Percentiles rank a stretch among this genome's conserved stretches.
These are phyloP conservation scores for Festucalex cinctus DNA, from an alignment of 2,113 vertebrate genomes.

Conservation along the genomic window DNA sequence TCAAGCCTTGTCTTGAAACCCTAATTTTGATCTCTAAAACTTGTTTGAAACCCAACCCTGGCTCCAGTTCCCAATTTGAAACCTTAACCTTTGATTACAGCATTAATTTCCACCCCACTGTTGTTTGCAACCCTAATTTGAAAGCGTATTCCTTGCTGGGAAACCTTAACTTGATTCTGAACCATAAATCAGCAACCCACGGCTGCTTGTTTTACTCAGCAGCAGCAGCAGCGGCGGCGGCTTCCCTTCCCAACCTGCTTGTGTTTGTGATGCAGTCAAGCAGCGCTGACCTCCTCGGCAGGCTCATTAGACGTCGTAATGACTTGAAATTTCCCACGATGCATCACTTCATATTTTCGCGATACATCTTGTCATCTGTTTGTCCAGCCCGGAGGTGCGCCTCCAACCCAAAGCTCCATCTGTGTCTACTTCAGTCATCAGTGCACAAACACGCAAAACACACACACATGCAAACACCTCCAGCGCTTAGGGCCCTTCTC, in stretches of 20 bases:
- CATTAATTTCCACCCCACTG: too few species aligned
- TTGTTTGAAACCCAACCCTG: too few species aligned
- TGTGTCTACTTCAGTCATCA: conserved; percentile 25
- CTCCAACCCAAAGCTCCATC: conserved; percentile 49
- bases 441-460: conserved; percentile 8
- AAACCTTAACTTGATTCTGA: too few species aligned
- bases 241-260: background rate
- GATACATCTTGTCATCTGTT: conserved; percentile 43
- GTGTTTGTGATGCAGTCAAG: background rate
- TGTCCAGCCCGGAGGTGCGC: conserved; percentile 38
- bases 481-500: conserved; percentile 1
- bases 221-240: background rate
- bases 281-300: background rate
- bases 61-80: too few species aligned
- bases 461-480: background rate
- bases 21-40: too few species aligned
- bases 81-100: too few species aligned
- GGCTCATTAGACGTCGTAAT: conserved; percentile 8
- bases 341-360: conserved; percentile 18
- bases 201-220: background rate
- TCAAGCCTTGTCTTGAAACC: too few species aligned
- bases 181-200: too few species aligned
- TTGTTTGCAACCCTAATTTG: too few species aligned
- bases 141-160: too few species aligned
- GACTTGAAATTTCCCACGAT: conserved; percentile 24